Evolutionary conservation across 1,140 invertebrate genomes (phyloP), one percentile per base, ranked within the genome.

Genomic region (Teleopsis dalmanni): DNA sequence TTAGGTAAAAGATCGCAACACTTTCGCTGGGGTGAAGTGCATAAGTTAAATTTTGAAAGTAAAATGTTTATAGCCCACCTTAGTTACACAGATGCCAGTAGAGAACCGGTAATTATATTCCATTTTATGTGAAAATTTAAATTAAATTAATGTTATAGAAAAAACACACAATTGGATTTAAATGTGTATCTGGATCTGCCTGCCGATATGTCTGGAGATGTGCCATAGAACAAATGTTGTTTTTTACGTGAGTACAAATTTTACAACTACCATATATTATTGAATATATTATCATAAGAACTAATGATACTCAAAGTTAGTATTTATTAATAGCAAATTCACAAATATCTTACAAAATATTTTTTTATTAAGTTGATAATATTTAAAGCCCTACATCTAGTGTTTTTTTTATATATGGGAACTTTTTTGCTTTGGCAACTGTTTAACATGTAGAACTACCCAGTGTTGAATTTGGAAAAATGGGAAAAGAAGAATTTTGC

Each of bases 1-100:
- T 90, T 89, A 18, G 92, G 87, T 54, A 80, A 88, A 59, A 88
- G 93, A 72, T 90, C 88, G 4, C 87, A 95, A 66, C 89, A 95
- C 69, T 97, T 95, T 75, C 87, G 88, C 58, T 98, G 95, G 95
- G 81, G 79, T 43, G 91, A 95, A 73, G 88, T 96, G 22, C 88
- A 93, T 60, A 95, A 95, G 73, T 89, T 96, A 48, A 95, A 95
- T 65, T 96, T 92, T 66, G 93, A 97, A 70, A 91, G 91, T n/a
- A 92, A 94, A 76, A 95, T 95, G 90, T 96, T 97, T 70, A 95
- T 97, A 57, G 85, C 94, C 50, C 91, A 96, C 75, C 76, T 95
- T 36, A 89, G 78, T 60, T 81, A 81, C 58, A 81, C 80, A 21
- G 80, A 82, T 48, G 61, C 62, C 0, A 67, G 62, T 34, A 57